These are phyloP conservation scores for Mesorhabditis spiculigera DNA, from an alignment of 2,888 invertebrate genomes.

Conservation along the genomic window DNA sequence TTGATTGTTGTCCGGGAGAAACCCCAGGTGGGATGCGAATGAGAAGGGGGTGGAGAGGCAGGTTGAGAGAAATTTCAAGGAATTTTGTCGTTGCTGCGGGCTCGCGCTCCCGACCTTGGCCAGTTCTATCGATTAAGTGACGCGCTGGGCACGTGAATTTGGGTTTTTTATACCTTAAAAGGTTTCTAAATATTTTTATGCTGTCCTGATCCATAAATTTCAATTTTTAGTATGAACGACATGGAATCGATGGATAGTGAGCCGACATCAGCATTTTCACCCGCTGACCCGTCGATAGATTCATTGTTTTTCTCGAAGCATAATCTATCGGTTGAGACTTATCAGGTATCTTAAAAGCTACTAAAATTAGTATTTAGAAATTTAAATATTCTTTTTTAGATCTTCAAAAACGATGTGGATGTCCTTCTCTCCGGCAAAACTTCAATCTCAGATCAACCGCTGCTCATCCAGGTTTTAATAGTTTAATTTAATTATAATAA, in stretches of 20 bases:
- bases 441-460: constrained; percentile 33
- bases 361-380: neutral
- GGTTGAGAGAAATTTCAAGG: too few relatives aligned
- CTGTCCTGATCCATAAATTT: too few relatives aligned
- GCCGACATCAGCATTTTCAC: constrained; percentile 41
- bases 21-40: too few relatives aligned
- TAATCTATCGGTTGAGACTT: constrained; percentile 51
- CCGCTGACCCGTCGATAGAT: constrained; percentile 42
- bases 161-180: too few relatives aligned
- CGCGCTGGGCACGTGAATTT: too few relatives aligned
- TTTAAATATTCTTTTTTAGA: constrained; percentile 23
- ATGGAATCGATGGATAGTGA: constrained; percentile 37
- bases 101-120: too few relatives aligned
- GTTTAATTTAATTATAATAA: neutral
- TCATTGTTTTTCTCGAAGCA: constrained; percentile 48
- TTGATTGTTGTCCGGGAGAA: too few relatives aligned
- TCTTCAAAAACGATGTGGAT: constrained; percentile 55
- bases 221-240: neutral
- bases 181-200: too few relatives aligned
- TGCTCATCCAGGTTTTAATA: constrained; percentile 30
- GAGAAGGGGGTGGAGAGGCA: too few relatives aligned
- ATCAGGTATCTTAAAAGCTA: constrained; percentile 37
- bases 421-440: constrained; percentile 44
- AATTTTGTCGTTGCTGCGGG: too few relatives aligned
- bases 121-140: too few relatives aligned